Evolutionary conservation across 2,888 invertebrate species (phyloP).

Genomic region (Phyllotreta striolata): DNA sequence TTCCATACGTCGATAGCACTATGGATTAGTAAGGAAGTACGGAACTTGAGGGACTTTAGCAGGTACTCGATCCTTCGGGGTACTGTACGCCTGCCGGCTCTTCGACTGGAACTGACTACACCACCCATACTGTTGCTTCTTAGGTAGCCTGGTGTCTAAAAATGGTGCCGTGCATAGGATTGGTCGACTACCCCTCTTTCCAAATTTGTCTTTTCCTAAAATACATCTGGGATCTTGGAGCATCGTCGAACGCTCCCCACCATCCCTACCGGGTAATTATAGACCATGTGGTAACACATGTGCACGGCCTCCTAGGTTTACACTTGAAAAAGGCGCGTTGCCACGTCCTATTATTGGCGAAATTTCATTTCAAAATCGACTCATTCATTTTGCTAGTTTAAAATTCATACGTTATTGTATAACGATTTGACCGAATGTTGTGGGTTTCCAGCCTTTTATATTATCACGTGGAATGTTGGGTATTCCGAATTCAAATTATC

Average conservation of each 20-base stretch:
- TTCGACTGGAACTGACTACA: conserved; percentile 50
- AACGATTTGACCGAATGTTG: too few relatives aligned
- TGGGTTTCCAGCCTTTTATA: too few relatives aligned
- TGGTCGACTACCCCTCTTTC: conserved; percentile 65
- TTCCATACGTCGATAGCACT: conserved; percentile 89
- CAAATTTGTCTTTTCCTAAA: conserved; percentile 87
- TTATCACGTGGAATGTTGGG: too few relatives aligned
- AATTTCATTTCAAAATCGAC: conserved; percentile 7
- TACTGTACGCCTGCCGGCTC: conserved; percentile 34
- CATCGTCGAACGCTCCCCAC: conserved; percentile 50
- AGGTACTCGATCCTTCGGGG: conserved; percentile 30
- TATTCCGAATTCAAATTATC: too few relatives aligned
- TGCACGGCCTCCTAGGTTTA: conserved; percentile 47
- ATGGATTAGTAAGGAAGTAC: conserved; percentile 97
- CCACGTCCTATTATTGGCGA: conserved; percentile 19
- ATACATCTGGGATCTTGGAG: conserved; percentile 65
- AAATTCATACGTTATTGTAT: too few relatives aligned
- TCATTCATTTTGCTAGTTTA: neutral
- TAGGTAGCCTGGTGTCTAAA: conserved; percentile 60
- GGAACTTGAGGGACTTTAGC: conserved; percentile 69
- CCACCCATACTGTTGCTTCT: conserved; percentile 55
- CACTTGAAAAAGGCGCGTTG: conserved; percentile 34
- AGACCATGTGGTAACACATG: conserved; percentile 55
- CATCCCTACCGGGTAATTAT: conserved; percentile 50
- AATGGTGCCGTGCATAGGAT: conserved; percentile 61